Percentiles rank a stretch among this genome's conserved stretches.
Conservation (phyloP, 2,113 vertebrate genomes). For the Enhydra lutris region DNA sequence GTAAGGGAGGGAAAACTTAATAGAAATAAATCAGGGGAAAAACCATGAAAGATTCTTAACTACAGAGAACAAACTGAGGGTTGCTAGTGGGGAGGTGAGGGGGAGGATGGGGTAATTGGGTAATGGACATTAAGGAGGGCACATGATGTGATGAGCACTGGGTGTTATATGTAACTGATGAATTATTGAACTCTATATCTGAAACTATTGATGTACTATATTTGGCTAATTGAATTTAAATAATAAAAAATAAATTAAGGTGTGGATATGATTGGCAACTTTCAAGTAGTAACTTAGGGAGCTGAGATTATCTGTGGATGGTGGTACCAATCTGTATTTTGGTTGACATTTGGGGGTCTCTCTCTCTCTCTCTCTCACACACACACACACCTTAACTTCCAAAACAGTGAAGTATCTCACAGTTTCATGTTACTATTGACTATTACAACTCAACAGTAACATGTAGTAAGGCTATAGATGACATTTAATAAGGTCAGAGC, state of each 20-base stretch:
- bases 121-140: too few species aligned
- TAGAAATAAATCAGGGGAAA: too few species aligned
- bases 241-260: neutral
- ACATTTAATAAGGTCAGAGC: neutral
- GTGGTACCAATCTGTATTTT: neutral
- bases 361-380: neutral
- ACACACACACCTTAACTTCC: neutral
- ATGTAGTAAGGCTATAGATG: neutral
- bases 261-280: neutral
- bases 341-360: neutral
- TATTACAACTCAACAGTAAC: neutral
- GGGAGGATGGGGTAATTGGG: too few species aligned
- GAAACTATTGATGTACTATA: neutral
- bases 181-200: neutral
- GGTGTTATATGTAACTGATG: neutral
- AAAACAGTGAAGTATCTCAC: slow-evolving; percentile 7
- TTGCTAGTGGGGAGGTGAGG: too few species aligned
- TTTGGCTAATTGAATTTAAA: neutral
- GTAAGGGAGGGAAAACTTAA: too few species aligned
- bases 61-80: too few species aligned
- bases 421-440: neutral
- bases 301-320: neutral
- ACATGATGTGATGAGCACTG: neutral
- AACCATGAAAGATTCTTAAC: too few species aligned
- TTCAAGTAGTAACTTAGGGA: neutral